Conservation (phyloP, 2,888 invertebrate species). For the Lysandra coridon region DNA sequence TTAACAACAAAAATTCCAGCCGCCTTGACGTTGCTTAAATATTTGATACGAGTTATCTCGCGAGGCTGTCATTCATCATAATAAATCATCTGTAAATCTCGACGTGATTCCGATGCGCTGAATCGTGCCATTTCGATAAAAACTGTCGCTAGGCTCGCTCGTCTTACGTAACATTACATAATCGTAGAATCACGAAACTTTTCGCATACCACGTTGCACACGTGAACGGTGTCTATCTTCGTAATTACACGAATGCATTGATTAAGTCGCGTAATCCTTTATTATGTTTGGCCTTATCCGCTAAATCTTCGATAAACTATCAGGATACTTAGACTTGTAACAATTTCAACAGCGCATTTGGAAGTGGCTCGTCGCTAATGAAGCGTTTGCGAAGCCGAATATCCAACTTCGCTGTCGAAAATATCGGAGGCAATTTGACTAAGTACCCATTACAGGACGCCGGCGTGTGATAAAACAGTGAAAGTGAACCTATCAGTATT, state of each 20-base stretch:
- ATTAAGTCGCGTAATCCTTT: slow-evolving; percentile 51
- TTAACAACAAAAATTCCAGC: slow-evolving; percentile 40
- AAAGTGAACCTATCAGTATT: slow-evolving; percentile 55
- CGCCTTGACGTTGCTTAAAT: slow-evolving; percentile 40
- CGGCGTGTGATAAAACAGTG: slow-evolving; percentile 44
- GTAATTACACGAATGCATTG: slow-evolving; percentile 48
- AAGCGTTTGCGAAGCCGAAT: neutral
- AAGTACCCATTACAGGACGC: neutral
- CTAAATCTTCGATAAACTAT: slow-evolving; percentile 39
- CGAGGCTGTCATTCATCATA: slow-evolving; percentile 63
- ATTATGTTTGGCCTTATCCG: slow-evolving; percentile 46
- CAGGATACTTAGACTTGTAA: neutral
- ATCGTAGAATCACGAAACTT: slow-evolving; percentile 25
- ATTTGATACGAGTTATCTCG: slow-evolving; percentile 46
- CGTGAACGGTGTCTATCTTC: slow-evolving; percentile 38
- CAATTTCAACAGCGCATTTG: neutral
- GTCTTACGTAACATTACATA: slow-evolving; percentile 44
- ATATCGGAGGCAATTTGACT: neutral
- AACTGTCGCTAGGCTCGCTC: slow-evolving; percentile 46
- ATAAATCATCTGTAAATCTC: slow-evolving; percentile 67
- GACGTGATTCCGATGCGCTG: slow-evolving; percentile 54
- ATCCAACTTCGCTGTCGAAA: neutral
- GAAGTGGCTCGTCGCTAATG: neutral
- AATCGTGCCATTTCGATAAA: slow-evolving; percentile 58
- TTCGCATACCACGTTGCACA: neutral